Evolutionary conservation across 2,888 invertebrate genomes (phyloP).

Genomic region (Xestia xanthographa): DNA sequence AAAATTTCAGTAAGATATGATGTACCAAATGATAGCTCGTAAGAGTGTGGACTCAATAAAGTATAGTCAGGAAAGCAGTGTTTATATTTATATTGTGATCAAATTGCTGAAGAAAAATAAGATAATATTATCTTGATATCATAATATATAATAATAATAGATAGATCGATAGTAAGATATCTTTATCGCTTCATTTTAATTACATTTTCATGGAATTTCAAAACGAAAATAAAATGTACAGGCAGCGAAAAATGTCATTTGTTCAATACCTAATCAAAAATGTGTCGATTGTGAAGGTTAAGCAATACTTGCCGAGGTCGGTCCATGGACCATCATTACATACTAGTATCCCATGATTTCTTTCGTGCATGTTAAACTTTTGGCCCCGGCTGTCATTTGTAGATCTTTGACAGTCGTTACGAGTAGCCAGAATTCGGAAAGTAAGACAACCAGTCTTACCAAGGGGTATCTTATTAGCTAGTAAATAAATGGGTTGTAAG

Average conservation of each 20-base stretch:
- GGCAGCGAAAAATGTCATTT: neutral
- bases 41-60: neutral
- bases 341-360: neutral
- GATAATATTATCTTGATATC: neutral
- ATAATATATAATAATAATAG: too few species aligned
- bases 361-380: neutral
- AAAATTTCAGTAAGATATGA: neutral
- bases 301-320: neutral
- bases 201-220: neutral
- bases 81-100: neutral
- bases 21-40: neutral
- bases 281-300: neutral
- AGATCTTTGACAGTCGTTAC: neutral
- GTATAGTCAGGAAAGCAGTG: neutral
- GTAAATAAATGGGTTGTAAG: too few species aligned
- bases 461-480: too few species aligned
- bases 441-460: too few species aligned
- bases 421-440: neutral
- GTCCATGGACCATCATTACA: neutral
- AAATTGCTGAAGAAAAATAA: neutral
- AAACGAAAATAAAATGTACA: constrained; percentile 1
- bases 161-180: neutral
- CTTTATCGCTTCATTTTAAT: neutral
- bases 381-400: neutral
- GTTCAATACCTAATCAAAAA: neutral